phyloP scores from a whole-genome alignment of 2,888 invertebrate genomes.

The Deroplatys truncata region DNA sequence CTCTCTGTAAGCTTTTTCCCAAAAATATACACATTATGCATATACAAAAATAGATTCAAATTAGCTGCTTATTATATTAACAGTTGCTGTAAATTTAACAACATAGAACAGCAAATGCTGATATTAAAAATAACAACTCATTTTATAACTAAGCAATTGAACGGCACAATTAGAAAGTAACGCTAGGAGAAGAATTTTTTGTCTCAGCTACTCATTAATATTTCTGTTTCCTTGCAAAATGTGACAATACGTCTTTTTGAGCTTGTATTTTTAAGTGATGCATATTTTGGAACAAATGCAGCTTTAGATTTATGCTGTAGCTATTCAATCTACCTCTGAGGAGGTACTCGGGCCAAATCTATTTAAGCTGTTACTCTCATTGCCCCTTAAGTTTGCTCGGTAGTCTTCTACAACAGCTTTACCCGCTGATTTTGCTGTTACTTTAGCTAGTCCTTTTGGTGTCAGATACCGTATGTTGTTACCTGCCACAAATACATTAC shows the following conservation, averaged over 20 bases:
- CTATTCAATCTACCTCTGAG: background rate
- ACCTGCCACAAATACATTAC: conserved; percentile 63
- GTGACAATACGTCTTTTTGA: background rate
- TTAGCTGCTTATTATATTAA: too few relatives aligned
- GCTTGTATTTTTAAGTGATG: background rate
- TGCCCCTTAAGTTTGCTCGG: conserved; percentile 33
- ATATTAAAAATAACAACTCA: background rate
- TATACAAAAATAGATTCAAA: background rate
- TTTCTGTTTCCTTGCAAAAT: background rate
- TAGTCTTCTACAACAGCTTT: conserved; percentile 50
- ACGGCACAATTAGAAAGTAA: background rate
- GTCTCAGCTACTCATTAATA: background rate
- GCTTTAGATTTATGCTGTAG: background rate
- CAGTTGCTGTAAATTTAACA: background rate
- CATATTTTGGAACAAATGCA: background rate
- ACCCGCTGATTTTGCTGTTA: conserved; percentile 59
- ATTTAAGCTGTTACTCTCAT: background rate
- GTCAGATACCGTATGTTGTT: conserved; percentile 62
- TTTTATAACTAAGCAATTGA: background rate
- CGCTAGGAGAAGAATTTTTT: background rate
- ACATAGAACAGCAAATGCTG: background rate
- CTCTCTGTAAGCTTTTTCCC: background rate
- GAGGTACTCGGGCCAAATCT: background rate
- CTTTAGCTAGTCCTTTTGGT: conserved; percentile 61
- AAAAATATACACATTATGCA: background rate